Evolutionary conservation across 1,140 invertebrate species (phyloP).

Genomic region (Thaumetopoea pityocampa): DNA sequence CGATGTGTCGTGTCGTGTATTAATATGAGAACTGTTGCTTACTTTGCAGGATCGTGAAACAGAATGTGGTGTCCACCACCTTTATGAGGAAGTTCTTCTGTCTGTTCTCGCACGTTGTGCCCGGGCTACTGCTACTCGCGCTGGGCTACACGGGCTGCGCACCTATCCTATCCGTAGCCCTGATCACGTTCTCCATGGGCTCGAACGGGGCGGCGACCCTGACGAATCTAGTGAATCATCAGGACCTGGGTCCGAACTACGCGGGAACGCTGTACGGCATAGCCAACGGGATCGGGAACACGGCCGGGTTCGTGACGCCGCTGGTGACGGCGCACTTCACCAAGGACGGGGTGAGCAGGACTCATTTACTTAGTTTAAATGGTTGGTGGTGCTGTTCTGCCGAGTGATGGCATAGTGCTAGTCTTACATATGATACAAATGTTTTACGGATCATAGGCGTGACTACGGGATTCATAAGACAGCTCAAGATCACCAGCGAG

Average conservation of each 20-base stretch:
- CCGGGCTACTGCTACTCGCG: conserved; percentile 80
- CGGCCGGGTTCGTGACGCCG: conserved; percentile 85
- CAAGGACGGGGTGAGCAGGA: conserved; percentile 76
- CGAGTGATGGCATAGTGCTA: too few relatives aligned
- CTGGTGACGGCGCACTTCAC: conserved; percentile 82
- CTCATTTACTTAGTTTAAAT: not conserved
- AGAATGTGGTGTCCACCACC: conserved; percentile 76
- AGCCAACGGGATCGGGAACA: conserved; percentile 84
- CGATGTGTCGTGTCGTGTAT: not conserved
- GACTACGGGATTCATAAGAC: too few relatives aligned
- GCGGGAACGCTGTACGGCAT: conserved; percentile 86
- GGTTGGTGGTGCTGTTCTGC: too few relatives aligned
- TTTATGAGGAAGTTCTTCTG: conserved; percentile 85
- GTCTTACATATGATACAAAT: too few relatives aligned
- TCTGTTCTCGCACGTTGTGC: conserved; percentile 83
- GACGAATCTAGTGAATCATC: conserved; percentile 89
- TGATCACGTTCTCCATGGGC: conserved; percentile 85
- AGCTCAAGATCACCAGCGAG: too few relatives aligned
- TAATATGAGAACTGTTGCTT: not conserved
- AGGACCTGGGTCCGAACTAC: conserved; percentile 87
- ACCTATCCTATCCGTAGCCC: conserved; percentile 77
- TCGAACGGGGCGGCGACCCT: conserved; percentile 90
- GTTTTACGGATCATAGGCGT: too few relatives aligned
- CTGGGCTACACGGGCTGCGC: conserved; percentile 83
- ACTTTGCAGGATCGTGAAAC: conserved; percentile 73